Percentiles rank a stretch among this genome's conserved stretches.
Evolutionary conservation across 2,888 invertebrate genomes (phyloP).

Genomic region (Chydorus sphaericus): DNA sequence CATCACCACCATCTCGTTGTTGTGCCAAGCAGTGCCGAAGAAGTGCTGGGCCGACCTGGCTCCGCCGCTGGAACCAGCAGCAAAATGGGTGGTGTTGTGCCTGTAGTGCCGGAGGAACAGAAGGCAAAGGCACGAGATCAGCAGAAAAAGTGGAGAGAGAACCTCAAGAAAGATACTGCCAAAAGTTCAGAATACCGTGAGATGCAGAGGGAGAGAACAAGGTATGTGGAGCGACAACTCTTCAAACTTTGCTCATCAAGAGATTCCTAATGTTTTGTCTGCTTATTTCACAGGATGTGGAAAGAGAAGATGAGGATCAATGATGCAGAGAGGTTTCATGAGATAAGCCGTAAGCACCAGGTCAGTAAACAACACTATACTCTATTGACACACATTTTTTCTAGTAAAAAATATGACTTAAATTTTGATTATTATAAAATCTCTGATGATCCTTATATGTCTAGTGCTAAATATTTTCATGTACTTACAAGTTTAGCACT

Average conservation of each 20-base stretch:
- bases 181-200: background rate
- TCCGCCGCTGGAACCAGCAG: background rate
- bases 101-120: background rate
- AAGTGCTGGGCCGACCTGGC: background rate
- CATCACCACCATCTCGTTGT: too few relatives aligned
- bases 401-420: too few relatives aligned
- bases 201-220: background rate
- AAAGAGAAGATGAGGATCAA: constrained; percentile 1
- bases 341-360: background rate
- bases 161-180: background rate
- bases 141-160: constrained; percentile 1
- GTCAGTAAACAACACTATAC: too few relatives aligned
- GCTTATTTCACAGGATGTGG: background rate
- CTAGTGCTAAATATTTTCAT: too few relatives aligned
- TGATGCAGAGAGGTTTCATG: background rate
- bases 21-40: background rate
- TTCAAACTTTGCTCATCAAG: background rate
- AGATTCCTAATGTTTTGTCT: too few relatives aligned
- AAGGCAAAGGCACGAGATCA: background rate
- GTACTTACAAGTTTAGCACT: too few relatives aligned
- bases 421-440: too few relatives aligned
- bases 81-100: too few relatives aligned
- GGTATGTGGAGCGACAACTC: background rate
- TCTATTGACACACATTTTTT: too few relatives aligned
- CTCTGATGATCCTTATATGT: too few relatives aligned